Base-by-base conservation (phyloP, 2,888 invertebrate genomes). In the Philhelius pedissequus region DNA sequence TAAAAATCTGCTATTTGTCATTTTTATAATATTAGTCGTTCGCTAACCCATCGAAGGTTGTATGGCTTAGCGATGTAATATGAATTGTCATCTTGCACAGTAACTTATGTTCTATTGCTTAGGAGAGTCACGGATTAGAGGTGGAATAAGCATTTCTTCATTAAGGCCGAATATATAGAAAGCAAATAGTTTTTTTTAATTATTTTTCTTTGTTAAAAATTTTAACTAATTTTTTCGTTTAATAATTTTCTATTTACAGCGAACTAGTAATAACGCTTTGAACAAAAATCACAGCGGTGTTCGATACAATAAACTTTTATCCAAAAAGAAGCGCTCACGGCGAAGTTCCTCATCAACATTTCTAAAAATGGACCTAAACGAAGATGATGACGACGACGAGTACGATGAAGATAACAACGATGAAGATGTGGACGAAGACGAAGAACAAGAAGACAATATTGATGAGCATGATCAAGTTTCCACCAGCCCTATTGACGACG, bases 271-370 rank as follows among this genome's bases (percentile, higher is more conserved):
- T 73, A 88, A 89, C 25, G 73, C 88, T 4, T 82, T 88, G 7
- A 68, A 62, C n/a, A 68, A 71, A 25, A 66, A 60, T 35, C 89
- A 90, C 48, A 89, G 89, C 38, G 90, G 90, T 25, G 89, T 90
- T 13, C 88, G 90, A 15, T 91, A 91, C 79, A 89, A 89, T 35
- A 91, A 91, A 87, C 88, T 91, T 64, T 87, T 89, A 43, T 89
- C 87, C 60, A 86, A 82, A 86, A 87, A 86, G 38, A 78, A 87
- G 4, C 82, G 86, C 11, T 75, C 79, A n/a, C 70, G 81, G 54
- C 56, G 81, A 11, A 87, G 86, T 11, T 86, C 88, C 4, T 79
- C 88, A 2, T 80, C 87, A 5, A 86, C 88, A 3, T 64, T 88
- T 54, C 77, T 88, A 43, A 84, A 88, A 86, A 80, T 87, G 38